Percentiles rank a stretch among this genome's conserved stretches.
These are phyloP conservation scores for Anguilla rostrata DNA, from an alignment of 2,113 vertebrate species.

Conservation along the genomic window DNA sequence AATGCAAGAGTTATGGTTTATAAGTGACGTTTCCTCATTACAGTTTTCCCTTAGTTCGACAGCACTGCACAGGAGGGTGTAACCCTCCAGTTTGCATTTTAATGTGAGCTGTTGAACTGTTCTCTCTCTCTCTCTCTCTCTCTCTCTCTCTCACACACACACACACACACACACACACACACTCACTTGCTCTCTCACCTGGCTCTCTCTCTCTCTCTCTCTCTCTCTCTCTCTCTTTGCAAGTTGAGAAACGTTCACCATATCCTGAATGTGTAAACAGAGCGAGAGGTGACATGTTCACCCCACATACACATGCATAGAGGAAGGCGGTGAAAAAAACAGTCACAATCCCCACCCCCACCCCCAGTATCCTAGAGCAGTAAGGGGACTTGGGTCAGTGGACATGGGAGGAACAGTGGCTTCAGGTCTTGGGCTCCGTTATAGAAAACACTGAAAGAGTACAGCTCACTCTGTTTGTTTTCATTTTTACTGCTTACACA, in stretches of 20 bases:
- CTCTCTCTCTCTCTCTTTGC: constrained; percentile 45
- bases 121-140: background rate
- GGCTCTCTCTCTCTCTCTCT: constrained; percentile 2
- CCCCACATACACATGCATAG: constrained; percentile 3
- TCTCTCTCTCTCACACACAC: background rate
- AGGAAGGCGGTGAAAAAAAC: background rate
- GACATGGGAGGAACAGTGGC: background rate
- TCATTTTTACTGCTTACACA: background rate
- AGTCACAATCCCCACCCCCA: background rate
- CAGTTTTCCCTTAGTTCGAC: background rate
- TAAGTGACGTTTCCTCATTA: background rate
- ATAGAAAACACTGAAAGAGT: background rate
- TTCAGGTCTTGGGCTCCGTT: background rate
- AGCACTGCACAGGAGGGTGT: constrained; percentile 3
- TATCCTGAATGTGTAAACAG: constrained; percentile 50
- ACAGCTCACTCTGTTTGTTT: background rate
- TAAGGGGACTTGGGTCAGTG: background rate
- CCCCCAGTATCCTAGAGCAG: background rate
- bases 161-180: background rate
- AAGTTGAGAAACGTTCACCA: constrained; percentile 68
- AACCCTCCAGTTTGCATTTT: constrained; percentile 31
- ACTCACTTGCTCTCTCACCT: too few species aligned
- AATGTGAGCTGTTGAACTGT: constrained; percentile 31
- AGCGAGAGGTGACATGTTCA: constrained; percentile 73
- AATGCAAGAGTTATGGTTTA: background rate